These are phyloP conservation scores for Verasper variegatus DNA, from an alignment of 2,113 vertebrate genomes.

Conservation along the genomic window DNA sequence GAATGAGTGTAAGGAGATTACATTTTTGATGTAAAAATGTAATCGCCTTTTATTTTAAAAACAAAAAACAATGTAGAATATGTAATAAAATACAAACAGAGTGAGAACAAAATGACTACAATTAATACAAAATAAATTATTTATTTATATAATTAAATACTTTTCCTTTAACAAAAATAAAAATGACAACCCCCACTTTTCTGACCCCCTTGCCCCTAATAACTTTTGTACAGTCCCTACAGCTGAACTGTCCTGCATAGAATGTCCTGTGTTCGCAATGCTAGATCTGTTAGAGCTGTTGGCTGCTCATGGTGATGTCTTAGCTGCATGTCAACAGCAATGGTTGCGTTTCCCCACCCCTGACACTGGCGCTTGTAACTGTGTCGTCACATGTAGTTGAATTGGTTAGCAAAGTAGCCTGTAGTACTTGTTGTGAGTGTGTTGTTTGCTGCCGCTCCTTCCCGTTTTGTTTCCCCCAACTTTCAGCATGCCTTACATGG, in stretches of 20 bases:
- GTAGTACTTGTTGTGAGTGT: conserved; percentile 72
- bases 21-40: background rate
- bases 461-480: conserved; percentile 10
- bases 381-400: conserved; percentile 74
- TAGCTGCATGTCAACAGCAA: conserved; percentile 78
- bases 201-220: background rate
- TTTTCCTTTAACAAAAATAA: too few relatives aligned
- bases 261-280: conserved; percentile 57
- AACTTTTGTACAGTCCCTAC: conserved; percentile 46
- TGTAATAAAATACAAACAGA: background rate
- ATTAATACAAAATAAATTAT: background rate
- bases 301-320: conserved; percentile 62
- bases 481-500: conserved; percentile 72
- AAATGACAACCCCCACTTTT: background rate
- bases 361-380: conserved; percentile 70
- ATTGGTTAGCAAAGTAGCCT: conserved; percentile 67
- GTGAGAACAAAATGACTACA: background rate
- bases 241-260: conserved; percentile 21
- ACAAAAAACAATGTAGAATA: background rate
- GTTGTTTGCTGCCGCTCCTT: conserved; percentile 47
- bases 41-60: background rate
- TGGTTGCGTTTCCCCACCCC: conserved; percentile 58
- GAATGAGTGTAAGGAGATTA: background rate
- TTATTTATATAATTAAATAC: too few relatives aligned
- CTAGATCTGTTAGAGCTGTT: conserved; percentile 55